These are phyloP conservation scores for Pectinophora gossypiella DNA, from an alignment of 1,140 invertebrate species.

Conservation along the genomic window DNA sequence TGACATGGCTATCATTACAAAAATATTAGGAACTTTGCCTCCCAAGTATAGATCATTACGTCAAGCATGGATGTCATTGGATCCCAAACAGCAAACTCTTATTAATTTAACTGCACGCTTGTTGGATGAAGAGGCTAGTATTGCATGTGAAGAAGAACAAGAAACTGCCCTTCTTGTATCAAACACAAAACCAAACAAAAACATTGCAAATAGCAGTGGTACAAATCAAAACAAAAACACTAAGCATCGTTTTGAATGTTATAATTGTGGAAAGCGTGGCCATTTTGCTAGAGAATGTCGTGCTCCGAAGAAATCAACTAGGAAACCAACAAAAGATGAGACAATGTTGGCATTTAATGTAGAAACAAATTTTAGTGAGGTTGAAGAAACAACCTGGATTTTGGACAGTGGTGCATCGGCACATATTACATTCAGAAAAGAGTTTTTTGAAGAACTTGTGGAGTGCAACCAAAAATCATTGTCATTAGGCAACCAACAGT, in stretches of 20 bases:
- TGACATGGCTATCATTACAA: constrained; percentile 31
- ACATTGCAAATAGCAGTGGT: not conserved
- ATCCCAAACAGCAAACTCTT: constrained; percentile 35
- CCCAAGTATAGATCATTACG: constrained; percentile 31
- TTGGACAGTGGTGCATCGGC: constrained; percentile 44
- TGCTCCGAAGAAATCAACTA: constrained; percentile 21
- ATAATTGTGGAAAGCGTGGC: constrained; percentile 20
- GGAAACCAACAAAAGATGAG: constrained; percentile 10
- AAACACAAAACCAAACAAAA: not conserved
- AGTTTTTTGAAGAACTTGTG: constrained; percentile 21
- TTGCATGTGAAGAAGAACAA: constrained; percentile 17
- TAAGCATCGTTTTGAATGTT: constrained; percentile 15
- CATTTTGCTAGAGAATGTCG: constrained; percentile 25
- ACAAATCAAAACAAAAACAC: not conserved
- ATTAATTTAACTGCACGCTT: constrained; percentile 30
- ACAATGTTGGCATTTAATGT: constrained; percentile 27
- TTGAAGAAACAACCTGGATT: constrained; percentile 30
- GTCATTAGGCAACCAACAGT: constrained; percentile 25
- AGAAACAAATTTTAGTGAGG: constrained; percentile 16
- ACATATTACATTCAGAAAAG: constrained; percentile 34
- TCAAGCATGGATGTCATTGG: constrained; percentile 37
- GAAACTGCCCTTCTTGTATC: constrained; percentile 18
- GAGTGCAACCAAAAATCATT: constrained; percentile 22
- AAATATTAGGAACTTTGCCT: constrained; percentile 13
- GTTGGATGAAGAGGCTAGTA: constrained; percentile 31